Percentiles rank a stretch among this genome's conserved stretches.
Evolutionary conservation across 2,113 vertebrate genomes (phyloP).

Genomic region (Uropsilus gracilis): DNA sequence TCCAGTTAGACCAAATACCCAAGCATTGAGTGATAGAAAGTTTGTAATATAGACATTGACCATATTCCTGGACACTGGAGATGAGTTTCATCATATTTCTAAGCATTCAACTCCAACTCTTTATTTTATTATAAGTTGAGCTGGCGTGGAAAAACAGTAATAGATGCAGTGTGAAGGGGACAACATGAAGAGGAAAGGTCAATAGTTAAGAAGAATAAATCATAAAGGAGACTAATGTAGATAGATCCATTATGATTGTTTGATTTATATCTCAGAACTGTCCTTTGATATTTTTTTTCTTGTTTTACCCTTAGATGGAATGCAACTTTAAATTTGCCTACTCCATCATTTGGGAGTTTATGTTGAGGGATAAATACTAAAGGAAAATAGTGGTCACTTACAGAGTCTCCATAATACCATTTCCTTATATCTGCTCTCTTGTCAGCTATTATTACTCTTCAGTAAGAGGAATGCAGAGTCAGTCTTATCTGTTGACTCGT

Average conservation of each 20-base stretch:
- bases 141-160: neutral
- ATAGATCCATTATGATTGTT: neutral
- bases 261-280: slow-evolving; percentile 13
- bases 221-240: neutral
- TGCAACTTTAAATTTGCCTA: neutral
- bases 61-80: neutral
- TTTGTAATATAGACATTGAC: neutral
- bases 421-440: neutral
- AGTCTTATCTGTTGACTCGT: neutral
- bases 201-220: neutral
- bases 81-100: slow-evolving; percentile 39
- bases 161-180: neutral
- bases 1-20: neutral
- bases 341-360: neutral
- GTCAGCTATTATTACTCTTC: neutral
- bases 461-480: neutral
- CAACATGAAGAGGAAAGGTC: neutral
- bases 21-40: neutral
- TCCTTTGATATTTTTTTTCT: neutral
- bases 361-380: neutral
- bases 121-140: slow-evolving; percentile 25
- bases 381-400: slow-evolving; percentile 37
- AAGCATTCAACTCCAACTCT: neutral
- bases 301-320: slow-evolving; percentile 31
- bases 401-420: slow-evolving; percentile 28